Evolutionary conservation across 2,888 invertebrate genomes (phyloP).

Genomic region (Andricus quercusramuli): DNA sequence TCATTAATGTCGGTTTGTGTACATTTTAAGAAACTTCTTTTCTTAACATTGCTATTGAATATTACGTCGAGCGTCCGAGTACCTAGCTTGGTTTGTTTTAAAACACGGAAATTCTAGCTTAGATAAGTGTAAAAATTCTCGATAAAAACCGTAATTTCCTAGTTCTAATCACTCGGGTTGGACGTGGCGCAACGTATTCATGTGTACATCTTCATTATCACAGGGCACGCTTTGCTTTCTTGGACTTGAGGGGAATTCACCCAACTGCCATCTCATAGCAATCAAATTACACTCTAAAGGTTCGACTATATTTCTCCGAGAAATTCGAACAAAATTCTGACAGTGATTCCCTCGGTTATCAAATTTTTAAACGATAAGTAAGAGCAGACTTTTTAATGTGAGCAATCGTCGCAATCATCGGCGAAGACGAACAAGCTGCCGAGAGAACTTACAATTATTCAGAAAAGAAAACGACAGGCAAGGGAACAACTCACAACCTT

Average conservation of each 20-base stretch:
- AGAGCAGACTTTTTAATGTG: slow-evolving; percentile 17
- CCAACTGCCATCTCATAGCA: slow-evolving; percentile 35
- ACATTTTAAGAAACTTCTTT: slow-evolving; percentile 29
- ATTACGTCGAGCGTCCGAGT: slow-evolving; percentile 24
- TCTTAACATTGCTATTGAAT: slow-evolving; percentile 19
- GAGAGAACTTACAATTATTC: background rate
- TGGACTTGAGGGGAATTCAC: slow-evolving; percentile 45
- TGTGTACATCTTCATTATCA: slow-evolving; percentile 60
- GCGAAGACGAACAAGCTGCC: background rate
- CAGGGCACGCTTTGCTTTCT: slow-evolving; percentile 62
- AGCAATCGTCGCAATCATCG: slow-evolving; percentile 14
- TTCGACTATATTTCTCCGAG: slow-evolving; percentile 25
- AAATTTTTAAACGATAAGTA: slow-evolving; percentile 25
- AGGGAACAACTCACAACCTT: too few relatives aligned
- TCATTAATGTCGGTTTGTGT: slow-evolving; percentile 24
- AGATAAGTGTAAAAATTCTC: slow-evolving; percentile 21
- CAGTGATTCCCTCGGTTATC: background rate
- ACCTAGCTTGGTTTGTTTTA: slow-evolving; percentile 2
- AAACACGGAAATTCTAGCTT: slow-evolving; percentile 3
- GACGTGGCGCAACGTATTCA: slow-evolving; percentile 31
- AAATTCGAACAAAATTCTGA: background rate
- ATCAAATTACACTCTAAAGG: slow-evolving; percentile 33
- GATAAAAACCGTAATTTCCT: slow-evolving; percentile 28
- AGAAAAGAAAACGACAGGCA: background rate
- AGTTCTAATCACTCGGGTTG: slow-evolving; percentile 33